Percentiles rank a stretch among this genome's conserved stretches.
These are phyloP conservation scores for Okamejei kenojei DNA, from an alignment of 2,797 vertebrate genomes.

Conservation along the genomic window DNA sequence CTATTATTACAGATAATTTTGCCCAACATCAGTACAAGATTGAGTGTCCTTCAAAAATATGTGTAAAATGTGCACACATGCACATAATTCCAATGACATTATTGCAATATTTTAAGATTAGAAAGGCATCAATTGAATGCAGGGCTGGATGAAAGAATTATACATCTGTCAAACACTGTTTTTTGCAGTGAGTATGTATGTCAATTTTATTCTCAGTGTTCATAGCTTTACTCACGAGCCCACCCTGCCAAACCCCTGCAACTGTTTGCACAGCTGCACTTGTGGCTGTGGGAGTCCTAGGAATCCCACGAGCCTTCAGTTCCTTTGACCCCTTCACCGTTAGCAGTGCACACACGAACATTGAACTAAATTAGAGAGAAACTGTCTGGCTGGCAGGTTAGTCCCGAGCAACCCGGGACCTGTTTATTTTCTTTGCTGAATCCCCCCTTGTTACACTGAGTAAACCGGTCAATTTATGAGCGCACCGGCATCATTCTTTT, in stretches of 20 bases:
- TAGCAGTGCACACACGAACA: constrained; percentile 58
- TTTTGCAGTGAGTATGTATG: constrained; percentile 69
- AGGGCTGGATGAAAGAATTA: constrained; percentile 58
- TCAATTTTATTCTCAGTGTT: constrained; percentile 70
- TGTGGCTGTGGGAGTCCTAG: constrained; percentile 72
- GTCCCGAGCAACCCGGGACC: constrained; percentile 57
- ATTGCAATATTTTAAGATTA: constrained; percentile 11
- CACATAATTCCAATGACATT: not conserved
- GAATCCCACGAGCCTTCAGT: constrained; percentile 72
- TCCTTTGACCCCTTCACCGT: constrained; percentile 61
- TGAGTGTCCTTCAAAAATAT: not conserved
- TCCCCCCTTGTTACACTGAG: constrained; percentile 70
- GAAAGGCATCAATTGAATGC: constrained; percentile 41
- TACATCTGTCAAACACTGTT: constrained; percentile 60
- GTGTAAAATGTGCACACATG: not conserved
- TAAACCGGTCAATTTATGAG: constrained; percentile 46
- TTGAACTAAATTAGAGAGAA: constrained; percentile 62
- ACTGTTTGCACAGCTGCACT: constrained; percentile 90
- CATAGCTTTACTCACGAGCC: constrained; percentile 78
- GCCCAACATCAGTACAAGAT: not conserved
- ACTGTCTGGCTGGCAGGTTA: constrained; percentile 64
- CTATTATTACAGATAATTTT: constrained; percentile 1
- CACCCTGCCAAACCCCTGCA: constrained; percentile 74
- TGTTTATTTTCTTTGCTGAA: constrained; percentile 74
- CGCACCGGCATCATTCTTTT: constrained; percentile 14